Conservation (phyloP, 2,888 invertebrate genomes). For the Prosopocoilus inquinatus region DNA sequence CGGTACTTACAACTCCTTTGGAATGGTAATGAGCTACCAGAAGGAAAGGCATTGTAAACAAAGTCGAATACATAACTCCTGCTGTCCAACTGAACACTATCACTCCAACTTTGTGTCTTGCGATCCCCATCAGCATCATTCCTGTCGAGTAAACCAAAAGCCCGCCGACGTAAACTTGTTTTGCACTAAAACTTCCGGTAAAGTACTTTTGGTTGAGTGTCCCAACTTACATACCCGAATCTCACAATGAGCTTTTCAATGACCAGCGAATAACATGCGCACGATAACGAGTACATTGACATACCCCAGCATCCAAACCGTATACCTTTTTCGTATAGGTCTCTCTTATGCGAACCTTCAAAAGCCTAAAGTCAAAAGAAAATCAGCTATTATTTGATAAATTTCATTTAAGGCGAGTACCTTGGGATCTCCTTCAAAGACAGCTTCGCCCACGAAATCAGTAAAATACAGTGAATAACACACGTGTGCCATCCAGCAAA, state of each 20-base stretch:
- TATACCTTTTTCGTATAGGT: slow-evolving; percentile 85
- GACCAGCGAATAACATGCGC: slow-evolving; percentile 85
- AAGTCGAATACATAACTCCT: slow-evolving; percentile 95
- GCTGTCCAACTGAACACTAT: slow-evolving; percentile 90
- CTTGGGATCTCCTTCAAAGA: slow-evolving; percentile 84
- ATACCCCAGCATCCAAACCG: slow-evolving; percentile 96
- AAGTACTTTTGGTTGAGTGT: not conserved
- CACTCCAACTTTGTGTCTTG: slow-evolving; percentile 74
- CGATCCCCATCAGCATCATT: slow-evolving; percentile 82
- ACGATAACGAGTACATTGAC: slow-evolving; percentile 94
- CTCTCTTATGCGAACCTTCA: slow-evolving; percentile 62
- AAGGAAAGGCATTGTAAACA: slow-evolving; percentile 96
- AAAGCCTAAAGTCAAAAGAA: slow-evolving; percentile 59
- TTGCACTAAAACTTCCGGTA: slow-evolving; percentile 65
- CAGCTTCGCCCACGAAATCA: slow-evolving; percentile 91
- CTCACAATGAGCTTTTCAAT: slow-evolving; percentile 84
- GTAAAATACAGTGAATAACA: slow-evolving; percentile 96
- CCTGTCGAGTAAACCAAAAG: slow-evolving; percentile 85
- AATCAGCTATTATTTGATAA: slow-evolving; percentile 21
- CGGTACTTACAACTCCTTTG: slow-evolving; percentile 73
- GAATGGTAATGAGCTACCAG: slow-evolving; percentile 93
- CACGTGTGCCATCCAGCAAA: slow-evolving; percentile 98
- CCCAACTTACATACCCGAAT: slow-evolving; percentile 56
- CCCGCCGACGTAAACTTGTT: slow-evolving; percentile 83
- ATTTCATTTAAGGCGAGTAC: slow-evolving; percentile 51